Percentiles rank a stretch among this genome's conserved stretches.
Conservation (phyloP, 2,888 invertebrate species). For the Pheosia gnoma region DNA sequence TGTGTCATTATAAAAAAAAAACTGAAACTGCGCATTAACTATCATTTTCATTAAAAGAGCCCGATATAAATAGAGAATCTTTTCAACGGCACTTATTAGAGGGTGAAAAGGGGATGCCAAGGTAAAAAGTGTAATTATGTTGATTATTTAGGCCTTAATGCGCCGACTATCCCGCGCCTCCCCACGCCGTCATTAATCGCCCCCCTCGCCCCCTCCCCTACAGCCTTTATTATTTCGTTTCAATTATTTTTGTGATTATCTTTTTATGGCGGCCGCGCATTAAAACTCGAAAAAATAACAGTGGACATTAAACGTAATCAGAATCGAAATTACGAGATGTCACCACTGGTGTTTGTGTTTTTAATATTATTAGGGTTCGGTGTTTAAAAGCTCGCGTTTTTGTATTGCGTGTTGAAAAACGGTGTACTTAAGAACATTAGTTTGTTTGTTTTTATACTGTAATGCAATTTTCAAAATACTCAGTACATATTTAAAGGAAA, state of each 20-base stretch:
- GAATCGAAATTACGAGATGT: constrained; percentile 80
- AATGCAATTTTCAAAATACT: too few species aligned
- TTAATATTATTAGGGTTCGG: constrained; percentile 51
- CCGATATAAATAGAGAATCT: constrained; percentile 67
- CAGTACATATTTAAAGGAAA: too few species aligned
- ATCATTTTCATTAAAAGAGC: constrained; percentile 48
- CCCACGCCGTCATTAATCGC: constrained; percentile 75
- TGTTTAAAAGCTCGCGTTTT: constrained; percentile 42
- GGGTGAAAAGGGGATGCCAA: constrained; percentile 71
- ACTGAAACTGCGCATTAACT: constrained; percentile 47
- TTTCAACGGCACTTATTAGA: constrained; percentile 68
- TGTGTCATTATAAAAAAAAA: constrained; percentile 34
- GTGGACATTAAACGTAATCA: constrained; percentile 81
- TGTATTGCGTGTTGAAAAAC: constrained; percentile 31
- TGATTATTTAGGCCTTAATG: constrained; percentile 84
- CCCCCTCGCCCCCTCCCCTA: constrained; percentile 56
- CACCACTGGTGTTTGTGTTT: constrained; percentile 61
- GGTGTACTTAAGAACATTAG: constrained; percentile 7
- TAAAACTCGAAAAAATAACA: constrained; percentile 82
- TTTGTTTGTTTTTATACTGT: neutral
- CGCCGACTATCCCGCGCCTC: constrained; percentile 74
- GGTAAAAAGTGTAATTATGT: constrained; percentile 84
- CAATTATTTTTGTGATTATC: constrained; percentile 84
- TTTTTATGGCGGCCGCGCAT: constrained; percentile 81
- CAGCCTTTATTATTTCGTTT: constrained; percentile 82